Percentiles rank a stretch among this genome's conserved stretches.
Conservation (phyloP, 2,888 invertebrate genomes). For the Sipha maydis region DNA sequence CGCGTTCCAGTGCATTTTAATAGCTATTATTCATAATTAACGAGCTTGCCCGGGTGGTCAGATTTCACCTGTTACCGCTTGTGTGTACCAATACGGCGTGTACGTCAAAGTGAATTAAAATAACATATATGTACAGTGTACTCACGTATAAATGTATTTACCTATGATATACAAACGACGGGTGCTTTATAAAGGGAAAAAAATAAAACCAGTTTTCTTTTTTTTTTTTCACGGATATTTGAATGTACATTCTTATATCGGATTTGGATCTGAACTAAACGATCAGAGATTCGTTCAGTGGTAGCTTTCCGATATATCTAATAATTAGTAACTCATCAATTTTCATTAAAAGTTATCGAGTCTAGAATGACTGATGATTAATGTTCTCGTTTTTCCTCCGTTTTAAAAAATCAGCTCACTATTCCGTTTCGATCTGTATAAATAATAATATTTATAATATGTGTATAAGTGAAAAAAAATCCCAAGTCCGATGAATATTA, state of each 20-base stretch:
- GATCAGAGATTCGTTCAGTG: background rate
- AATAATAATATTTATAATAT: background rate
- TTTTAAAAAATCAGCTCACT: background rate
- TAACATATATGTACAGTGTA: background rate
- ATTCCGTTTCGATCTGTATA: background rate
- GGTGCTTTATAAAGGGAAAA: slow-evolving; percentile 32
- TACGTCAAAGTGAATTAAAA: slow-evolving; percentile 48
- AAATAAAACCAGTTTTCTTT: slow-evolving; percentile 31
- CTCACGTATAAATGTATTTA: background rate
- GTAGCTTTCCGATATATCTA: background rate
- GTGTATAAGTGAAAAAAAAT: background rate
- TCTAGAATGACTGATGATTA: background rate
- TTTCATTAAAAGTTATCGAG: slow-evolving; percentile 45
- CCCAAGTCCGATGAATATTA: slow-evolving; percentile 6
- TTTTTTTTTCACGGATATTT: background rate
- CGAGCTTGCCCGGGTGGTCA: slow-evolving; percentile 61
- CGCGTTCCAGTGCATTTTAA: slow-evolving; percentile 34
- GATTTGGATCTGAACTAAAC: slow-evolving; percentile 34
- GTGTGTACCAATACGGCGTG: background rate
- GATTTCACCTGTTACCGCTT: slow-evolving; percentile 50
- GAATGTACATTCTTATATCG: slow-evolving; percentile 16
- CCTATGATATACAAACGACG: slow-evolving; percentile 36
- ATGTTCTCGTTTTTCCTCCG: background rate
- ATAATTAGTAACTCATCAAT: slow-evolving; percentile 58
- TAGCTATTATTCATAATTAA: slow-evolving; percentile 61